Evolutionary conservation across 2,888 invertebrate genomes (phyloP).

Genomic region (Cheilosia urbana): DNA sequence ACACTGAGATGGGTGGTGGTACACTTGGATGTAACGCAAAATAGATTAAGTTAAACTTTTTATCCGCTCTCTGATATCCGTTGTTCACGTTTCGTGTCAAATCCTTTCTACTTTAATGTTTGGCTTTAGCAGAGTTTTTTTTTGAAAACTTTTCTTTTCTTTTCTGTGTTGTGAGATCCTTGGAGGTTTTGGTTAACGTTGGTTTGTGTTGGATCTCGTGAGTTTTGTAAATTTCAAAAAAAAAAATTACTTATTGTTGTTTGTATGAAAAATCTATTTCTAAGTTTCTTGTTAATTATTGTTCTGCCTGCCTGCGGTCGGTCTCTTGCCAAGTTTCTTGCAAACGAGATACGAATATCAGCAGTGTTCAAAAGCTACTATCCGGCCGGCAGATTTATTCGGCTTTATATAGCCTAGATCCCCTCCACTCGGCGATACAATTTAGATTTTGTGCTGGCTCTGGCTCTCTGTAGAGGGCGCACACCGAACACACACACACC

Average conservation of each 20-base stretch:
- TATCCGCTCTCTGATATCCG: slow-evolving; percentile 77
- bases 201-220: slow-evolving; percentile 54
- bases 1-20: slow-evolving; percentile 48
- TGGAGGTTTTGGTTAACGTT: slow-evolving; percentile 67
- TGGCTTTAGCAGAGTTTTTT: slow-evolving; percentile 71
- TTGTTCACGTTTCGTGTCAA: slow-evolving; percentile 65
- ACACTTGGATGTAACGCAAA: slow-evolving; percentile 46
- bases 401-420: slow-evolving; percentile 77
- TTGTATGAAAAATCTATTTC: slow-evolving; percentile 65
- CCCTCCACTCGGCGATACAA: slow-evolving; percentile 53
- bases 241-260: slow-evolving; percentile 48
- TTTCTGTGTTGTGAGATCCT: slow-evolving; percentile 64
- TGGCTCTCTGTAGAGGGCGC: slow-evolving; percentile 30
- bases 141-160: slow-evolving; percentile 14
- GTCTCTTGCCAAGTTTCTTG: slow-evolving; percentile 68
- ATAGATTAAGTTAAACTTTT: slow-evolving; percentile 61
- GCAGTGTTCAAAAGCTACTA: slow-evolving; percentile 83
- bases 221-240: slow-evolving; percentile 58
- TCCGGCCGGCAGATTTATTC: slow-evolving; percentile 82
- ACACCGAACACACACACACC: neutral
- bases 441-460: slow-evolving; percentile 47
- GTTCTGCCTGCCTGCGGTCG: slow-evolving; percentile 71
- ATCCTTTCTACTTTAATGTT: slow-evolving; percentile 46
- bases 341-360: slow-evolving; percentile 78
- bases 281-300: slow-evolving; percentile 35